Evolutionary conservation across 1,140 invertebrate species (phyloP), one percentile per base, ranked within the genome.

Genomic region (Berghia stephanieae): DNA sequence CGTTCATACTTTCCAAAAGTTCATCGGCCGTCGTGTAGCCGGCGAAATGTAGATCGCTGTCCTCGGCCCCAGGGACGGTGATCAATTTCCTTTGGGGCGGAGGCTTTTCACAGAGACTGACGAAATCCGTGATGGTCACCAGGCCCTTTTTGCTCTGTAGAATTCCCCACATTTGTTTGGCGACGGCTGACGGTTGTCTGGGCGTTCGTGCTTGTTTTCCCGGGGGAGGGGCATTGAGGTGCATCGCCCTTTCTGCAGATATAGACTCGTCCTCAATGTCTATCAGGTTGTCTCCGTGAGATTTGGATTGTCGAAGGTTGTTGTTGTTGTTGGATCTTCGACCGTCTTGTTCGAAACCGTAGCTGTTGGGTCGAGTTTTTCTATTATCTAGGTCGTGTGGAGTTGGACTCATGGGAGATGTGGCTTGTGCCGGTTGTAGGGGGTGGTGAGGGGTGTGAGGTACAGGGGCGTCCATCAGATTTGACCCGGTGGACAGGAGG

Each of bases 111-210:
- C 87, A 88, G 6, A 87, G 77, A 10, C 79, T 79, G 21, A 87
- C 72, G 52, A 88, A 85, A 70, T 87, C 86, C 27, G 78, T 78
- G 55, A 87, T 86, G 38, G 85, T 85, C 24, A 87, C 86, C 24
- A 83, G 82, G 13, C 86, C 87, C 74, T 86, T 85, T 63, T 84
- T 86, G 55, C 78, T 52, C 73, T 83, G 84, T 5, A 88, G 78
- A 31, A 84, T 81, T 38, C 79, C 82, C 80, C 80, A 81, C 86
- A 87, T 87, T 78, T 84, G 82, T 78, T 86, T 79, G 38, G 83
- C 83, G 13, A 83, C 84, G 8, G 83, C 79, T 13, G 81, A 74
- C 27, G 75, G 75, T 46, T 81, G 57, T 43, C 36, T 4, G 2
- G 60, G 40, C 3, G 55, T 74, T 63, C 74, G 43, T 40, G 16